Evolutionary conservation across 2,113 vertebrate species (phyloP), one percentile per base, ranked within the genome.

Genomic region (Lathamus discolor): DNA sequence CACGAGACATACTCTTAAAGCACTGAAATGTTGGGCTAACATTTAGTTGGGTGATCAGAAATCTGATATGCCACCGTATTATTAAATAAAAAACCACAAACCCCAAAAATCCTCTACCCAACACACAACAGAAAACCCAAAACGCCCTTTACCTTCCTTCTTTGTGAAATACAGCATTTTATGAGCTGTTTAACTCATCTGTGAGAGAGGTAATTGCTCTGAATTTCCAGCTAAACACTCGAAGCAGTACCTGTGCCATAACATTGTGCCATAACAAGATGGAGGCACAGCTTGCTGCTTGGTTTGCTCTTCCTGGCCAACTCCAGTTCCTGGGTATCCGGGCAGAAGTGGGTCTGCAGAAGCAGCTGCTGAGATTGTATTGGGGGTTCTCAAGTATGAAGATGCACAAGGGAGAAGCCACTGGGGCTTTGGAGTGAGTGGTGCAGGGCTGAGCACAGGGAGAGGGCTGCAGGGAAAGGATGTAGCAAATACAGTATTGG

Each of bases 161-260:
- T 79, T 74, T 46, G 83, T 87, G 80, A 94, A 93, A 90, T 12
- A 91, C n/a, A 84, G 66, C 57, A 33, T 9, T 81, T 77, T 84
- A 61, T 41, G 63, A 88, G 92, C 95, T 86, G 80, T 82, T 95
- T 93, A 96, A 93, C 83, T 93, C 95, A 94, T 94, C 77, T 94
- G 29, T 41, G 52, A 75, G 77, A 46, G 44, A 85, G 67, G 77
- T 69, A 96, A 95, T 78, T 91, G 88, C 92, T 96, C 95, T 62
- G 69, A 94, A 84, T 92, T 96, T 96, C 92, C 92, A 95, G 14
- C 86, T 84, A 86, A 92, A 82, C 69, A 69, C 88, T 94, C 86
- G 83, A 93, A 92, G 93, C 81, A 76, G 59, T 81, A 89, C 80
- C 74, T 92, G 88, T 95, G 95, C 93, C 93, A 95, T 92, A 82